phyloP scores from a whole-genome alignment of 1,140 invertebrate species.

The Pemphigus obesinymphae region DNA sequence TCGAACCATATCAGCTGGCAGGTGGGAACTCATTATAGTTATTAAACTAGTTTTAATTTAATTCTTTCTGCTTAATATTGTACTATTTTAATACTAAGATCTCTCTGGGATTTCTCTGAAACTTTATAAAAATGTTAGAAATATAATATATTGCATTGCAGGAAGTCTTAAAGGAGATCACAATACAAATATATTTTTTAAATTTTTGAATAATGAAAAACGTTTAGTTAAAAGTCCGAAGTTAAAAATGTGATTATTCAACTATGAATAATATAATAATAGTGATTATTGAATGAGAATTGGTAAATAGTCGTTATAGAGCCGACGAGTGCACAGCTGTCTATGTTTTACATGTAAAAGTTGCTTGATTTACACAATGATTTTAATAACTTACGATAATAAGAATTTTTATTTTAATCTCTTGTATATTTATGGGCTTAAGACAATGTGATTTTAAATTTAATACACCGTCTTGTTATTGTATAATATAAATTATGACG shows the following conservation, averaged over 20 bases:
- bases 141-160: not conserved
- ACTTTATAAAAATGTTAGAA: not conserved
- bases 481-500: not conserved
- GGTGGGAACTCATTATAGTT: too few relatives aligned
- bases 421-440: not conserved
- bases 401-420: not conserved
- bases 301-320: not conserved
- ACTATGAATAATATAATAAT: too few relatives aligned
- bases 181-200: too few relatives aligned
- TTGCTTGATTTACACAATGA: too few relatives aligned
- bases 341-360: too few relatives aligned
- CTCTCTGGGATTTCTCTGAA: not conserved
- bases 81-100: not conserved
- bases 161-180: too few relatives aligned
- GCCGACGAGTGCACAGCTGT: too few relatives aligned
- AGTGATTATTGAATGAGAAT: too few relatives aligned
- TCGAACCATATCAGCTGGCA: not conserved
- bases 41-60: not conserved
- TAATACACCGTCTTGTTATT: not conserved
- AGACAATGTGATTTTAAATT: not conserved
- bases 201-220: too few relatives aligned
- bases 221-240: too few relatives aligned
- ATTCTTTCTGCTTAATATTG: not conserved
- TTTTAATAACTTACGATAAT: too few relatives aligned
- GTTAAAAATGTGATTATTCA: too few relatives aligned